Evolutionary conservation across 92 coral and sea anemone species (phyloP).

Genomic region (Porites evermanni): DNA sequence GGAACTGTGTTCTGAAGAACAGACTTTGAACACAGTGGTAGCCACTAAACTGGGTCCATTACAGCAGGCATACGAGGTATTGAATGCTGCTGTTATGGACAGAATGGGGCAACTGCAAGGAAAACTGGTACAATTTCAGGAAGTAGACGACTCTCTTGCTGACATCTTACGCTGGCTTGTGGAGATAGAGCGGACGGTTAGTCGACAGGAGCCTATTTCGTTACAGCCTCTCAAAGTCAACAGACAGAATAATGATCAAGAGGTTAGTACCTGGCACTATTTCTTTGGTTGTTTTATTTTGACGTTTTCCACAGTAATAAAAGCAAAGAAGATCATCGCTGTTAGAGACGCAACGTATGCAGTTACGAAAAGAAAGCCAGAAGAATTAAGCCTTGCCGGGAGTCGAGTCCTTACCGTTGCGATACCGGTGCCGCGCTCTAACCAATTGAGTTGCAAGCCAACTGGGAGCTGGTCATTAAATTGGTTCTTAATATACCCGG

Average conservation of each 20-base stretch:
- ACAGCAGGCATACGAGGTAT: constrained; percentile 87
- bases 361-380: too few species aligned
- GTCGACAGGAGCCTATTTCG: constrained; percentile 84
- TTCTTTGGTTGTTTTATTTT: background rate
- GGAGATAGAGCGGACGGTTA: constrained; percentile 78
- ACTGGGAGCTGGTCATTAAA: too few species aligned
- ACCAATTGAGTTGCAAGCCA: too few species aligned
- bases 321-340: too few species aligned
- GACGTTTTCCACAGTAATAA: background rate
- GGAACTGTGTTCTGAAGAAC: constrained; percentile 71
- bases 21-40: constrained; percentile 68
- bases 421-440: too few species aligned
- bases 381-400: too few species aligned
- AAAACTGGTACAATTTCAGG: constrained; percentile 86
- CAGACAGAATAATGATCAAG: constrained; percentile 79
- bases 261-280: constrained; percentile 59
- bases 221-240: constrained; percentile 76
- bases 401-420: too few species aligned
- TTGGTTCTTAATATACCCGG: too few species aligned
- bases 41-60: constrained; percentile 83
- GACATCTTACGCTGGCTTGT: constrained; percentile 90
- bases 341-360: too few species aligned
- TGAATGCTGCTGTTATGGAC: constrained; percentile 84
- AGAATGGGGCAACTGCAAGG: constrained; percentile 78
- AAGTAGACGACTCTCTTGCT: constrained; percentile 82